Percentiles rank a stretch among this genome's conserved stretches.
phyloP scores from a whole-genome alignment of 1,140 invertebrate genomes.

The Eueides isabella region DNA sequence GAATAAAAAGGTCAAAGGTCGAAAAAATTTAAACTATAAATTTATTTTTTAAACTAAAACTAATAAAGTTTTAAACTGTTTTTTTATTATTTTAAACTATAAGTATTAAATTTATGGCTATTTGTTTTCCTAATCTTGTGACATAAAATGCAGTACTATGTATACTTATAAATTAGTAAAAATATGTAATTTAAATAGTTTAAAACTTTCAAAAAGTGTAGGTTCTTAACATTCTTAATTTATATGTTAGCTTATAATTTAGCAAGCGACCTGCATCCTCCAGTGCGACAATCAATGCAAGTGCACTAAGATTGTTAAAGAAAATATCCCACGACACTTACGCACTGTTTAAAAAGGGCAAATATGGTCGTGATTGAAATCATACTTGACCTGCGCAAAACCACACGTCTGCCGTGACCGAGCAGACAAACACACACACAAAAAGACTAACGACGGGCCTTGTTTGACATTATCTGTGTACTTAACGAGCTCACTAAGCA shows the following conservation, averaged over 20 bases:
- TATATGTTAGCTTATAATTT: neutral
- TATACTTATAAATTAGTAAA: no score
- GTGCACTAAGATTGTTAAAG: neutral
- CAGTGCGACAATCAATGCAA: neutral
- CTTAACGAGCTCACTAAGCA: slow-evolving; percentile 64
- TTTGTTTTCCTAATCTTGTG: no score
- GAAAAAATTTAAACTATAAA: no score
- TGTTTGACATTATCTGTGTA: slow-evolving; percentile 75
- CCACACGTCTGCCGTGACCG: slow-evolving; percentile 77
- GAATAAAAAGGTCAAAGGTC: neutral
- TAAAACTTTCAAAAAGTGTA: no score
- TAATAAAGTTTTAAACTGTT: no score
- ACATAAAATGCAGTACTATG: no score
- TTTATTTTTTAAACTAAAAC: no score
- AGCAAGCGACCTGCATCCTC: neutral
- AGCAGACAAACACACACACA: slow-evolving; percentile 67
- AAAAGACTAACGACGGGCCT: slow-evolving; percentile 63
- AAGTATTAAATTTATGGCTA: neutral
- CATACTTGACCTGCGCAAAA: slow-evolving; percentile 71
- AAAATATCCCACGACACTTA: slow-evolving; percentile 39
- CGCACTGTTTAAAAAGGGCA: slow-evolving; percentile 49
- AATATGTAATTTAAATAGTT: no score
- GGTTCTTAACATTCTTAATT: neutral
- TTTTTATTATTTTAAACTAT: neutral
- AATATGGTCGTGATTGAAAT: slow-evolving; percentile 58